Evolutionary conservation across 92 coral and sea anemone species (phyloP).

Genomic region (Anthopleura xanthogrammica): DNA sequence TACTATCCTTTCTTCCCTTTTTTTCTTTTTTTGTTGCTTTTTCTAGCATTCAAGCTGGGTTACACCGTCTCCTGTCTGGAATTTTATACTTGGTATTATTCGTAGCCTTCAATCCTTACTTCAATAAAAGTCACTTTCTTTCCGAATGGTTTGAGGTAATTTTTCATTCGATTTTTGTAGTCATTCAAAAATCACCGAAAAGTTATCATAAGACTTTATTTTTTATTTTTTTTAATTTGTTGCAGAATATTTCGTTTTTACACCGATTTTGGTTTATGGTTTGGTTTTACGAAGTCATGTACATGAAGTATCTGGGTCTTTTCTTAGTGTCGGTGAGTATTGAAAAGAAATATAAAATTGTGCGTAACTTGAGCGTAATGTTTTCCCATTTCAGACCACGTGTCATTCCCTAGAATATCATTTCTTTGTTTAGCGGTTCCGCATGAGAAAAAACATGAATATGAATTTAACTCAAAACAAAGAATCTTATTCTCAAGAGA

Average conservation of each 20-base stretch:
- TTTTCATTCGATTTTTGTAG: background rate
- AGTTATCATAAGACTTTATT: background rate
- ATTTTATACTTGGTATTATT: slow-evolving; percentile 13
- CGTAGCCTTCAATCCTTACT: background rate
- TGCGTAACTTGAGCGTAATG: no score
- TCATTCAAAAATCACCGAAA: background rate
- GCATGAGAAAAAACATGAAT: no score
- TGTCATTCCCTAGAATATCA: no score
- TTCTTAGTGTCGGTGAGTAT: slow-evolving; percentile 84
- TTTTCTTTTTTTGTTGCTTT: background rate
- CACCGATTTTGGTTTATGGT: slow-evolving; percentile 58
- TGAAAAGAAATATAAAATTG: no score
- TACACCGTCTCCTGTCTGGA: slow-evolving; percentile 7
- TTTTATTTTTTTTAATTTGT: slow-evolving; percentile 1
- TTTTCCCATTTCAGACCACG: no score
- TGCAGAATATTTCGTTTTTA: slow-evolving; percentile 61
- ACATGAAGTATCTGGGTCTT: slow-evolving; percentile 81
- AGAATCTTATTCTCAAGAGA: no score
- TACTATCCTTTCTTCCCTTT: background rate
- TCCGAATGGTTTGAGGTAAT: slow-evolving; percentile 32
- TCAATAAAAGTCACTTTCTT: slow-evolving; percentile 13
- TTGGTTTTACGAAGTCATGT: slow-evolving; percentile 61
- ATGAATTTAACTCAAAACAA: no score
- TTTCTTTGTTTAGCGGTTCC: no score
- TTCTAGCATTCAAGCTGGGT: slow-evolving; percentile 8